phyloP scores from a whole-genome alignment of 35 echinoderm and acorn worm species.

The Lytechinus pictus region DNA sequence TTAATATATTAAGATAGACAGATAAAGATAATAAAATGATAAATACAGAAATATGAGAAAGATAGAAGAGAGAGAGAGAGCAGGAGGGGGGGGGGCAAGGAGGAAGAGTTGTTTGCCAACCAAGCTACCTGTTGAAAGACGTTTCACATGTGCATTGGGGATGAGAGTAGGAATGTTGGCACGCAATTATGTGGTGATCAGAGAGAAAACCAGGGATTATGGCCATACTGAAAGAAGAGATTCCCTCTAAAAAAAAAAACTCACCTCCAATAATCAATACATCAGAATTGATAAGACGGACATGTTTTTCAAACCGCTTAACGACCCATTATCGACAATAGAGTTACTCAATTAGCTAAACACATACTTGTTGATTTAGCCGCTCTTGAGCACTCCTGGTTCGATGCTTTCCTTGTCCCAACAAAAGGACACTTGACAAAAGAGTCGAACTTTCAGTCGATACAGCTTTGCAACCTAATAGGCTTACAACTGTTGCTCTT shows the following conservation, averaged over 20 bases:
- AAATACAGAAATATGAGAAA: neutral
- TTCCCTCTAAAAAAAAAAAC: neutral
- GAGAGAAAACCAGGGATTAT: neutral
- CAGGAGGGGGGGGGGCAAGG: neutral
- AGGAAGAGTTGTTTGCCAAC: constrained; percentile 22
- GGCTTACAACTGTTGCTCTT: constrained; percentile 5
- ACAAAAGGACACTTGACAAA: constrained; percentile 11
- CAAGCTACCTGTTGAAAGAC: constrained; percentile 32
- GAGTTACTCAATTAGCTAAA: constrained; percentile 38
- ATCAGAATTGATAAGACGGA: neutral
- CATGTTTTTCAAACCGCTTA: constrained; percentile 37
- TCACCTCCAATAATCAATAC: constrained; percentile 39
- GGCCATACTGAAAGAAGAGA: neutral
- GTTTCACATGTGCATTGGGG: constrained; percentile 41
- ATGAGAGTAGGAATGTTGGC: constrained; percentile 31
- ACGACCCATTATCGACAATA: constrained; percentile 38
- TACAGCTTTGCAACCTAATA: constrained; percentile 18
- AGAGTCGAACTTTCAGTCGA: constrained; percentile 17
- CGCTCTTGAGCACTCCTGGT: neutral
- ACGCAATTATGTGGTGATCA: constrained; percentile 30
- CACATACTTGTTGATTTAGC: constrained; percentile 8
- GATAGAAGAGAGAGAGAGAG: constrained; percentile 12
- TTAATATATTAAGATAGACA: neutral
- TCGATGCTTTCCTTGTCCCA: neutral
- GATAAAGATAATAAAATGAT: neutral